Evolutionary conservation across 2,888 invertebrate genomes (phyloP).

Genomic region (Microchrysa polita): DNA sequence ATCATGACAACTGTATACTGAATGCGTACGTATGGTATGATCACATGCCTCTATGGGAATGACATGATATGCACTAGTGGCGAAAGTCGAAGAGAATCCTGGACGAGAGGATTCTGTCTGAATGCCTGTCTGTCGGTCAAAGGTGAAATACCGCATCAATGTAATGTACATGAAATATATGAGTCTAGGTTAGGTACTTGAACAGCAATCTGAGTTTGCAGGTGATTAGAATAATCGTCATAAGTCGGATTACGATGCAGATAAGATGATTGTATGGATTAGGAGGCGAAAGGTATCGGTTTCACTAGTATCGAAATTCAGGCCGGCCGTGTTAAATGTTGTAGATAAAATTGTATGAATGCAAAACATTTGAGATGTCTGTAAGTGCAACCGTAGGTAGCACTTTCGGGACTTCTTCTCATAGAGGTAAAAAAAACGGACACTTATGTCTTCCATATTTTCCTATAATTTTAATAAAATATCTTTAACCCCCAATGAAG

Average conservation of each 20-base stretch:
- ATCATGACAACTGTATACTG: conserved; percentile 16
- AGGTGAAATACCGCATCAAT: conserved; percentile 30
- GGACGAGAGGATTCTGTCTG: neutral
- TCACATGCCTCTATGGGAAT: conserved; percentile 19
- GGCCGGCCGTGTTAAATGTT: neutral
- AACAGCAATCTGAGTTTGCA: conserved; percentile 24
- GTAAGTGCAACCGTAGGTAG: too few species aligned
- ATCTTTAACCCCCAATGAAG: too few species aligned
- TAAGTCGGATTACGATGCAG: conserved; percentile 24
- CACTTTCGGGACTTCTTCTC: too few species aligned
- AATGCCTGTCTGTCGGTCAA: neutral
- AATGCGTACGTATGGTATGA: too few species aligned
- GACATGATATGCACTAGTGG: conserved; percentile 13
- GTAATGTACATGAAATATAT: too few species aligned
- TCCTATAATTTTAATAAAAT: too few species aligned
- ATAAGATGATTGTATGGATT: neutral
- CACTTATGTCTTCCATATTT: too few species aligned
- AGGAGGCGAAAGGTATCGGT: conserved; percentile 30
- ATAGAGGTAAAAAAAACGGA: too few species aligned
- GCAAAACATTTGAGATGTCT: neutral
- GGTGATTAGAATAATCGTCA: conserved; percentile 43
- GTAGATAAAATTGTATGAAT: neutral
- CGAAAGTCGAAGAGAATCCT: neutral
- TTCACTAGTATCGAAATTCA: neutral
- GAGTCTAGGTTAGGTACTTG: neutral